phyloP scores from a whole-genome alignment of 2,888 invertebrate species.

The Nasonia oneida region DNA sequence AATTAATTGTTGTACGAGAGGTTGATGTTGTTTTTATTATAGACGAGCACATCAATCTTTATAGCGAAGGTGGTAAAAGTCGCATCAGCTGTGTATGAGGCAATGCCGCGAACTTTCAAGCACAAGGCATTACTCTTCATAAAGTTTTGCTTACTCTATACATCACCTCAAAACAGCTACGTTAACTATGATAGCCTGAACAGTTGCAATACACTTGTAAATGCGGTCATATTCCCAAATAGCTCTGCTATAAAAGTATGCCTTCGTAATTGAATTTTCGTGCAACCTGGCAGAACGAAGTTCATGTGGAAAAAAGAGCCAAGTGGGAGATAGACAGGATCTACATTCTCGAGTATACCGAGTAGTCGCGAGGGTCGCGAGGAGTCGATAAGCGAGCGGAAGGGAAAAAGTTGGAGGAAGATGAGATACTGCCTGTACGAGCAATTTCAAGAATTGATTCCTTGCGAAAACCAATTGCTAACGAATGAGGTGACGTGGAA shows the following conservation, averaged over 20 bases:
- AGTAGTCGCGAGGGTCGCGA: slow-evolving; percentile 5
- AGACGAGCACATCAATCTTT: background rate
- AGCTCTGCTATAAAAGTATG: background rate
- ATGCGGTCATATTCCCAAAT: background rate
- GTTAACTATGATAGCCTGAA: background rate
- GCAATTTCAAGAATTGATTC: slow-evolving; percentile 43
- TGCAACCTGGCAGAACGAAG: background rate
- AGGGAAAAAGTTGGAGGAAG: background rate
- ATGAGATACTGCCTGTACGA: slow-evolving; percentile 6
- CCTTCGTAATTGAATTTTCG: background rate
- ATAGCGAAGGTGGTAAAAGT: background rate
- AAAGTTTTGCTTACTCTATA: background rate
- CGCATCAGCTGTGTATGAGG: background rate
- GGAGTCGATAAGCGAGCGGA: slow-evolving; percentile 25
- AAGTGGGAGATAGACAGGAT: background rate
- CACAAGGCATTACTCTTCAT: background rate
- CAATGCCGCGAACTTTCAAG: background rate
- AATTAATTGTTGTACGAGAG: background rate
- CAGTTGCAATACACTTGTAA: background rate
- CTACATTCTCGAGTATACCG: slow-evolving; percentile 29
- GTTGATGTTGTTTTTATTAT: background rate
- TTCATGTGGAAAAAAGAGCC: background rate
- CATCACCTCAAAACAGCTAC: background rate
- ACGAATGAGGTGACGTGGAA: slow-evolving; percentile 28
- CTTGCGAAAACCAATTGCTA: slow-evolving; percentile 37